These are phyloP conservation scores for Neodontobutis hainanensis DNA, from an alignment of 2,113 vertebrate genomes.

Conservation along the genomic window DNA sequence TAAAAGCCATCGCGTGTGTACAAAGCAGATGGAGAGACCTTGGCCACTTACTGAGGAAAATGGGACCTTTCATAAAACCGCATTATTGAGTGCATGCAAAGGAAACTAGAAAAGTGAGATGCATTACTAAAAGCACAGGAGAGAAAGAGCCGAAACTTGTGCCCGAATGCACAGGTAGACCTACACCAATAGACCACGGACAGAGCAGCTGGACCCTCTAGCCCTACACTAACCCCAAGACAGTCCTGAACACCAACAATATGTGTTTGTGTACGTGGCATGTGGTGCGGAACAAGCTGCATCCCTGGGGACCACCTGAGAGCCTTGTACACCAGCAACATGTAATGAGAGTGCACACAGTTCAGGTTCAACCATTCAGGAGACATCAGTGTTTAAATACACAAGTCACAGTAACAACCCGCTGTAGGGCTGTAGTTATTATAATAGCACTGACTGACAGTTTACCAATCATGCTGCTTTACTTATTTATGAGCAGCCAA, in stretches of 20 bases:
- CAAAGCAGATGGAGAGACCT: constrained; percentile 21
- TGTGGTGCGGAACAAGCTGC: constrained; percentile 23
- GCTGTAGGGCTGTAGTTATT: constrained; percentile 22
- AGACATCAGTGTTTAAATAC: constrained; percentile 52
- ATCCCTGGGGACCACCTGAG: constrained; percentile 38
- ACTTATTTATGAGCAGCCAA: constrained; percentile 25
- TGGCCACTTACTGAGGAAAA: constrained; percentile 13
- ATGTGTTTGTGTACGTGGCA: constrained; percentile 26
- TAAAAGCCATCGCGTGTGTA: constrained; percentile 21
- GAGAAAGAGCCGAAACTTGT: background rate
- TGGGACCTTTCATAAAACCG: constrained; percentile 25
- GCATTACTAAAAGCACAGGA: constrained; percentile 16
- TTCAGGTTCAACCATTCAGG: constrained; percentile 55
- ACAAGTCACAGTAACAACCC: constrained; percentile 34
- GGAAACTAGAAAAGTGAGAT: constrained; percentile 11
- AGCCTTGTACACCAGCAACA: constrained; percentile 39
- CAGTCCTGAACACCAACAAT: constrained; percentile 27
- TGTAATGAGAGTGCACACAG: constrained; percentile 54
- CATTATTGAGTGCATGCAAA: constrained; percentile 34
- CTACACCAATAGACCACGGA: constrained; percentile 21
- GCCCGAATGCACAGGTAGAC: constrained; percentile 1
- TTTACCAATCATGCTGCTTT: constrained; percentile 26
- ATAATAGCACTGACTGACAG: constrained; percentile 35
- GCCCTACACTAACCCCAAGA: constrained; percentile 44
- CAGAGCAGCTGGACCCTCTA: constrained; percentile 67